Evolutionary conservation across 2,113 vertebrate genomes (phyloP).

Genomic region (Sigmodon hispidus): DNA sequence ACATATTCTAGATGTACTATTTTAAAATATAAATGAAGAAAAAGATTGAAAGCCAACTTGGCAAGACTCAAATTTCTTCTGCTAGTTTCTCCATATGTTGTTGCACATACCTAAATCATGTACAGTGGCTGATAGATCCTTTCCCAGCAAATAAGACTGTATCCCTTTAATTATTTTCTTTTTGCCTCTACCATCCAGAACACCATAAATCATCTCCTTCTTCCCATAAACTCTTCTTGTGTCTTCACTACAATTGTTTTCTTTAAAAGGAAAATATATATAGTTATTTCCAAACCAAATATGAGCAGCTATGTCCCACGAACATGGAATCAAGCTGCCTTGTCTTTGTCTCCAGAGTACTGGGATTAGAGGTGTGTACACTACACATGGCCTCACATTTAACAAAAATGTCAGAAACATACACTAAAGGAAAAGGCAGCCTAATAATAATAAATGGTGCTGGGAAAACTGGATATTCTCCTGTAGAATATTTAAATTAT

Average conservation of each 20-base stretch:
- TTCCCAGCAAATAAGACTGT: neutral
- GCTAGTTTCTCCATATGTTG: constrained; percentile 56
- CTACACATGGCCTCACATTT: neutral
- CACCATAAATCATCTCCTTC: neutral
- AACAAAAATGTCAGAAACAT: neutral
- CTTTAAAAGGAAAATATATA: neutral
- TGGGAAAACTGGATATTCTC: too few relatives aligned
- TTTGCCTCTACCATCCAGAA: neutral
- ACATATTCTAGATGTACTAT: neutral
- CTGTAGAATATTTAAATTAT: neutral
- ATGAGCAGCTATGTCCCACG: neutral
- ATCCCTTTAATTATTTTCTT: neutral
- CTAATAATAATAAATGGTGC: neutral
- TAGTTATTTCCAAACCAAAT: neutral
- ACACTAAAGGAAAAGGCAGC: neutral
- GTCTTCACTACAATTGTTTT: neutral
- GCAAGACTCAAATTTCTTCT: constrained; percentile 5
- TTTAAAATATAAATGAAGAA: neutral
- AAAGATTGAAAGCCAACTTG: constrained; percentile 34
- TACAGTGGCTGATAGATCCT: neutral
- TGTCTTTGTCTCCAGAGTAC: neutral
- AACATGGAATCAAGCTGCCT: neutral
- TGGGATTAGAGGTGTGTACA: too few relatives aligned
- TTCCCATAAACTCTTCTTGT: neutral
- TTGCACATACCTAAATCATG: constrained; percentile 65